Conservation (phyloP, 1,140 invertebrate genomes). For the Drosophila orena region DNA sequence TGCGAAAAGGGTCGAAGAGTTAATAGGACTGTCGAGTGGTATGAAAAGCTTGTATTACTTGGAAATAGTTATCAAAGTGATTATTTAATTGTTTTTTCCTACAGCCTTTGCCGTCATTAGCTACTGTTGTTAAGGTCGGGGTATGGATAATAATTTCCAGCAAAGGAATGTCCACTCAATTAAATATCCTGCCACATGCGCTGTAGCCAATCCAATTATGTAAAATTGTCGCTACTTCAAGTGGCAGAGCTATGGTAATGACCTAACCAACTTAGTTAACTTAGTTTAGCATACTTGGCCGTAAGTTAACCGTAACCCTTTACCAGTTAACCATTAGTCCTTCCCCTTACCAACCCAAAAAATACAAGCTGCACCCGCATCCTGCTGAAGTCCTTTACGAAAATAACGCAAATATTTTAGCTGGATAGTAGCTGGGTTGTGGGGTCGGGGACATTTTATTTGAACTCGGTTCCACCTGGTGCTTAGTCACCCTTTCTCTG, state of each 20-base stretch:
- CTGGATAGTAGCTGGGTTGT: constrained; percentile 12
- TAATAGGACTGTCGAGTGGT: constrained; percentile 20
- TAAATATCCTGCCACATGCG: constrained; percentile 42
- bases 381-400: constrained; percentile 28
- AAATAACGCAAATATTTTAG: constrained; percentile 68
- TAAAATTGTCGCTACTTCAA: constrained; percentile 59
- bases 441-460: constrained; percentile 22
- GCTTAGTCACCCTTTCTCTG: constrained; percentile 65
- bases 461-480: constrained; percentile 61
- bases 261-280: constrained; percentile 27
- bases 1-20: constrained; percentile 42
- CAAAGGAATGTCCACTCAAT: constrained; percentile 53
- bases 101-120: not conserved
- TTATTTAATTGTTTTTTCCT: not conserved
- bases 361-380: constrained; percentile 42
- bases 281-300: constrained; percentile 32
- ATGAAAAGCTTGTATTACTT: constrained; percentile 16
- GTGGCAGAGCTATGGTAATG: constrained; percentile 59
- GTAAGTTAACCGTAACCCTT: constrained; percentile 41
- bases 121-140: not conserved
- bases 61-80: constrained; percentile 14
- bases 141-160: not conserved
- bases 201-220: constrained; percentile 52
- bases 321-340: constrained; percentile 24
- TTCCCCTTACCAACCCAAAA: constrained; percentile 7